Base-by-base conservation (phyloP, 1,140 invertebrate species). In the Eulimnadia texana region DNA sequence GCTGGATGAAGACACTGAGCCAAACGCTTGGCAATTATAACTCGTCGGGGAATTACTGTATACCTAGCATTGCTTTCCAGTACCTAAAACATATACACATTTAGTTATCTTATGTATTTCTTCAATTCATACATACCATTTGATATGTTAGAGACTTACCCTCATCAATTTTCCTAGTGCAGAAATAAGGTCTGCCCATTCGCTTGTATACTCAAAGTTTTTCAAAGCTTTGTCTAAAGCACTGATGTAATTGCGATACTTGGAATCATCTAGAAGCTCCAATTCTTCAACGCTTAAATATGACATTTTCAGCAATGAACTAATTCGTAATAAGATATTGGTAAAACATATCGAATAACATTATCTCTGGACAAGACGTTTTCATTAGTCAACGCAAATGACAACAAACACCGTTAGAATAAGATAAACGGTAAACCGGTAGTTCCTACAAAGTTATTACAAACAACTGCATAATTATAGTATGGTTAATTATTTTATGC, bases 1-100 rank as follows among this genome's bases (percentile, higher is more conserved):
- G 86, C 86, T 51, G 92, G 92, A 78, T 97, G 93, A 78, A 97
- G 86, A 74, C 93, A 97, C 79, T 96, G 93, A 57, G 92, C 89
- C 62, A 96, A 75, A 66, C 93, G 78, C 78, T 96, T 96, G 49
- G 88, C 89, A 67, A 97, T 90, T 68, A 90, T 90, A 62, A 94
- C 86, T 65, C 88, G 77, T 65, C 90, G 80, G 28, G 93, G 93
- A 68, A 96, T 91, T n/a, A 93, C 84, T 62, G 83, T 83, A 82
- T 80, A 78, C 91, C 83, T 61, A 70, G 75, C 56, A 61, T 67
- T 58, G 59, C 57, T 25, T 47, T 59, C 50, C 2, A 82, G 77
- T 20, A 92, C 86, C 87, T 90, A 68, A 16, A 62, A 25, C 9
- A 13, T 27, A 64, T 19, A 1, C 29, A n/a, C n/a, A n/a, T n/a